phyloP scores from a whole-genome alignment of 2,888 invertebrate genomes.

The Epinotia brunnichana region DNA sequence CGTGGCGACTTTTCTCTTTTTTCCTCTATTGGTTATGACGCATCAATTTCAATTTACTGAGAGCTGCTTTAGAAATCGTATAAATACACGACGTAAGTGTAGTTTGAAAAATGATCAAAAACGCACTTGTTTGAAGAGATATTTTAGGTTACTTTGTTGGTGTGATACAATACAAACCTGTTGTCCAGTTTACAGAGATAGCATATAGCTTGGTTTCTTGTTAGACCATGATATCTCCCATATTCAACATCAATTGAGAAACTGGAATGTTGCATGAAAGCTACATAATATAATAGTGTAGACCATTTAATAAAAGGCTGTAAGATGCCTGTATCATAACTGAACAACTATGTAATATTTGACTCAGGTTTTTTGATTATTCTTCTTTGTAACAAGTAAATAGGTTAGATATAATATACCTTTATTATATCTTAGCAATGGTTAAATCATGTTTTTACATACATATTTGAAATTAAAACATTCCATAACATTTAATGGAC shows the following conservation, averaged over 20 bases:
- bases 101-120: slow-evolving; percentile 41
- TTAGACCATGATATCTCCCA: slow-evolving; percentile 7
- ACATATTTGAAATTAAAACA: not conserved
- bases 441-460: too few relatives aligned
- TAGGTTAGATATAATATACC: not conserved
- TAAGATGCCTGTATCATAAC: not conserved
- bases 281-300: not conserved
- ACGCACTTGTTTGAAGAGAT: slow-evolving; percentile 36
- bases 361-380: not conserved
- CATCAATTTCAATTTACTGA: slow-evolving; percentile 64
- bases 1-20: slow-evolving; percentile 63
- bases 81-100: slow-evolving; percentile 47
- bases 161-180: slow-evolving; percentile 29
- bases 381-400: not conserved
- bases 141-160: slow-evolving; percentile 26
- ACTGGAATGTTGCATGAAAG: slow-evolving; percentile 5
- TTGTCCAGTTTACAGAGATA: slow-evolving; percentile 1
- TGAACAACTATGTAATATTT: not conserved
- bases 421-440: too few relatives aligned
- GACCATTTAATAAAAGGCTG: not conserved
- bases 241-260: slow-evolving; percentile 8
- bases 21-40: slow-evolving; percentile 65
- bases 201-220: slow-evolving; percentile 4
- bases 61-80: slow-evolving; percentile 59
- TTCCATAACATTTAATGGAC: not conserved